A percentile compares a stretch with the other conserved stretches of the same genome.
Conservation (phyloP, 2,888 invertebrate species). For the Lasioglossum morio region DNA sequence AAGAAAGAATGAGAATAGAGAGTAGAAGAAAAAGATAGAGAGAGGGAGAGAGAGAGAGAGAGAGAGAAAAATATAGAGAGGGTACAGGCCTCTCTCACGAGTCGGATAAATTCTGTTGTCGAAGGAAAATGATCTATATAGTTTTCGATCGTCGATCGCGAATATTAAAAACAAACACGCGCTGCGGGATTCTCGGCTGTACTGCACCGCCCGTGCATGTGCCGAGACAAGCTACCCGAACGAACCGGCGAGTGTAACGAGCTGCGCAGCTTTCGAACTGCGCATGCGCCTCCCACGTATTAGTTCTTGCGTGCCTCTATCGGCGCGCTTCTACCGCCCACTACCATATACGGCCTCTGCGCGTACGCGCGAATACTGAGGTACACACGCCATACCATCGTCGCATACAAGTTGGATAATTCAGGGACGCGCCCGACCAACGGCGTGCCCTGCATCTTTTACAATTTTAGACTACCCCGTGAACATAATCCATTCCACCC, state of each 20-base stretch:
- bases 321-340: slow-evolving; percentile 78
- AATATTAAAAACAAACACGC: slow-evolving; percentile 71
- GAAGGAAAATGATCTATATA: slow-evolving; percentile 40
- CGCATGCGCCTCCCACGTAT: slow-evolving; percentile 53
- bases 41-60: neutral
- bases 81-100: slow-evolving; percentile 60
- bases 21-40: slow-evolving; percentile 10
- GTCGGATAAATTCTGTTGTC: slow-evolving; percentile 52
- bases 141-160: slow-evolving; percentile 64
- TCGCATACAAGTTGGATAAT: slow-evolving; percentile 70
- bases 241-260: slow-evolving; percentile 41
- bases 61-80: slow-evolving; percentile 32
- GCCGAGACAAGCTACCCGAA: slow-evolving; percentile 64
- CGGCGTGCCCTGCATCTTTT: slow-evolving; percentile 36
- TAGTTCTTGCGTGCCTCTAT: slow-evolving; percentile 41
- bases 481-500: neutral
- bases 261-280: slow-evolving; percentile 56
- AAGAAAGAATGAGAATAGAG: slow-evolving; percentile 24
- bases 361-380: slow-evolving; percentile 69
- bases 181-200: slow-evolving; percentile 79
- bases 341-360: slow-evolving; percentile 83
- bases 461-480: neutral
- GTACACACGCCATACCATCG: slow-evolving; percentile 68
- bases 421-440: slow-evolving; percentile 57
- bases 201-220: slow-evolving; percentile 77